Percentiles rank a stretch among this genome's conserved stretches.
Evolutionary conservation across 2,797 vertebrate species (phyloP).

Genomic region (Vireo griseus): DNA sequence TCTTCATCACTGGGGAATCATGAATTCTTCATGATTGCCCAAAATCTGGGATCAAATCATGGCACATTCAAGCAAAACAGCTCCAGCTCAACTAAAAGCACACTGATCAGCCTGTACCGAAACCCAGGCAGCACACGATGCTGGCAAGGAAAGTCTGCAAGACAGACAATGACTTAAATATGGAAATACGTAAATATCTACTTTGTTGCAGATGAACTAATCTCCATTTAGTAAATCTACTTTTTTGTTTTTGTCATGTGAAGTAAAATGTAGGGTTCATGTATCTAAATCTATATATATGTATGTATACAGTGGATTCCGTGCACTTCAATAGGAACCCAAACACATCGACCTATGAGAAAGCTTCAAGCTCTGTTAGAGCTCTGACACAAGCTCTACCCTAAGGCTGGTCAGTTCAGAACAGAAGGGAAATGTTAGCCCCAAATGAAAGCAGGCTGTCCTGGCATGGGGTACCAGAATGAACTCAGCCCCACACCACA

Average conservation of each 20-base stretch:
- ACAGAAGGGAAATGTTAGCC: neutral
- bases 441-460: neutral
- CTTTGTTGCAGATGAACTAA: neutral
- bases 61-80: neutral
- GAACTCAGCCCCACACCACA: conserved; percentile 41
- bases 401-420: neutral
- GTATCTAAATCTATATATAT: neutral
- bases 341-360: neutral
- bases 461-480: conserved; percentile 4
- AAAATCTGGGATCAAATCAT: neutral
- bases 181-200: neutral
- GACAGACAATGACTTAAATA: neutral
- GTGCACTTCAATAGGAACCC: neutral
- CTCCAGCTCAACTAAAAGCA: neutral
- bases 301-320: neutral
- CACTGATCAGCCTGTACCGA: rapidly evolving
- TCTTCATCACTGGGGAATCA: neutral
- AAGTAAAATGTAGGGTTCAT: neutral
- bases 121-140: rapidly evolving
- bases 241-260: neutral
- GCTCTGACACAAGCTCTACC: neutral
- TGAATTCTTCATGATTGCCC: no score
- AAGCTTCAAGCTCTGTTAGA: neutral
- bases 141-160: neutral
- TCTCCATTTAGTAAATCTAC: neutral